Evolutionary conservation across 2,113 vertebrate species (phyloP), one percentile per base, ranked within the genome.

Genomic region (Conger conger): DNA sequence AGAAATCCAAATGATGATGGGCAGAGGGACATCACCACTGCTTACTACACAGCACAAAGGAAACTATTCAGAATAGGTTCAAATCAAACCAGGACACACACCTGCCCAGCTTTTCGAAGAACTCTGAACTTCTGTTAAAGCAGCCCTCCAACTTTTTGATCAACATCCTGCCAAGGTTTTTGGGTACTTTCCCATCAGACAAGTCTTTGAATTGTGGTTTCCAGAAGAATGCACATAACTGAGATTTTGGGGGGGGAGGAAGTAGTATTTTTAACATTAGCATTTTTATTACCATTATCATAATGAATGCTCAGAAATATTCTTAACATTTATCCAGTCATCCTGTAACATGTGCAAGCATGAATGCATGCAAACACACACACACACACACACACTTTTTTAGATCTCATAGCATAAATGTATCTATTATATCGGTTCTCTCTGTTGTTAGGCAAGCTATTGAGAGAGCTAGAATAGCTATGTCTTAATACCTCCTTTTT

Each of bases 191-290:
- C n/a, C 77, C 77, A 8, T 27, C 35, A 76, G 80, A 84, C 33
- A 77, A 84, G 23, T 33, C 54, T 80, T 0, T 77, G 54, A 84
- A 84, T 76, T 80, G 45, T 50, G 77, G 76, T 27, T 45, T 54
- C 77, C 60, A 27, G 77, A 84, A 27, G 53, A 84, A 84, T 23
- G 20, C 53, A 33, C 83, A 84, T 13, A 84, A 37, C 83, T 84
- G 83, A 36, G 73, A 54, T 50, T 50, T 50, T 0, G 8, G 45
- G 37, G 15, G 73, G 68, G 17, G 42, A 6, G 16, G 3, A 36
- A 1, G 18, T 23, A 27, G 57, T 27, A 27, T 23, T 63, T 23
- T 63, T 20, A 23, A 63, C 20, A 63, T 27, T 4, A 57, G 11
- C 18, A 57, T 57, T 57, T 17, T 3, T 57, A 57, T 57, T 18